These are phyloP conservation scores for Bergia puertoricense DNA, from an alignment of 92 coral and sea anemone genomes.

Conservation along the genomic window DNA sequence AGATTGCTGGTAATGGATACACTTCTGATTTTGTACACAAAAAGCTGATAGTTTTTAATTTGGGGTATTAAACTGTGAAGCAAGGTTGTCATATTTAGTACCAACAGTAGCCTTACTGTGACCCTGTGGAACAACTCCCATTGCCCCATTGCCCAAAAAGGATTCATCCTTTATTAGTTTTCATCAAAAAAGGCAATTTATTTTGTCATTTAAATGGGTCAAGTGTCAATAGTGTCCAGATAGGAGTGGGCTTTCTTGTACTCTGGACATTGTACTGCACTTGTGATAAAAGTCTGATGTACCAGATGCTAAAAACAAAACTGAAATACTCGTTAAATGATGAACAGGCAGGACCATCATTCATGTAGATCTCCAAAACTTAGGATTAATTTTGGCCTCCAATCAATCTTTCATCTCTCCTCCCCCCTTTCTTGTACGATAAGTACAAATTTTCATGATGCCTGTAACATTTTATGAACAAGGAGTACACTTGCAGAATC, in stretches of 20 bases:
- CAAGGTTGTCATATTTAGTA: background rate
- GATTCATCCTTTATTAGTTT: background rate
- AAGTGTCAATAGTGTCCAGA: background rate
- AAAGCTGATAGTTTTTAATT: background rate
- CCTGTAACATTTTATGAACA: too few relatives aligned
- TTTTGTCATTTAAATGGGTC: background rate
- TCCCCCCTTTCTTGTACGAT: too few relatives aligned
- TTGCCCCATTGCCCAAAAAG: background rate
- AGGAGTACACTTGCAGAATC: too few relatives aligned
- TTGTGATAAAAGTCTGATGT: too few relatives aligned
- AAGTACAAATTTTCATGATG: too few relatives aligned
- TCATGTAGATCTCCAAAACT: too few relatives aligned
- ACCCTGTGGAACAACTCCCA: background rate
- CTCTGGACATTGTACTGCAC: background rate
- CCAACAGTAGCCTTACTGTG: background rate
- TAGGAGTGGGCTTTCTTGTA: background rate
- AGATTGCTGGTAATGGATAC: background rate
- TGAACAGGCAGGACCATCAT: too few relatives aligned
- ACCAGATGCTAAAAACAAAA: too few relatives aligned
- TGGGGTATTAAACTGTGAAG: background rate
- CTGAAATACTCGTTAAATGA: too few relatives aligned
- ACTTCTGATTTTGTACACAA: background rate
- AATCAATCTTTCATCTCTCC: too few relatives aligned
- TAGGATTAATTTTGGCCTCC: too few relatives aligned
- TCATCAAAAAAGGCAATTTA: too few relatives aligned